Conservation (phyloP, 1,140 invertebrate genomes). For the Brachionus manjavacas region DNA sequence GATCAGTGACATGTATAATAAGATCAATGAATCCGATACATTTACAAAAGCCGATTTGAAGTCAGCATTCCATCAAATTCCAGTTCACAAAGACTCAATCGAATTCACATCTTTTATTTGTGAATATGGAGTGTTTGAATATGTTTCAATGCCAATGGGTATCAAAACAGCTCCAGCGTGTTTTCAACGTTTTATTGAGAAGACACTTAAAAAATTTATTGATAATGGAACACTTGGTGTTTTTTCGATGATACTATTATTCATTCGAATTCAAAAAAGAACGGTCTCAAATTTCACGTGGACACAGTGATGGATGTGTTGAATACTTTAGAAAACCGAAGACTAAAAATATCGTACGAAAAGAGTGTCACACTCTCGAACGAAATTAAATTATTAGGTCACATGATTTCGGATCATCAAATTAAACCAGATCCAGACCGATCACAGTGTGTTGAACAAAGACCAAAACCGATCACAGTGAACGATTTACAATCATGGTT, state of each 20-base stretch:
- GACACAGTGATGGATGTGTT: background rate
- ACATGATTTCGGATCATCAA: background rate
- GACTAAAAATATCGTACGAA: background rate
- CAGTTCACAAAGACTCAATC: background rate
- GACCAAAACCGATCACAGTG: constrained; percentile 8
- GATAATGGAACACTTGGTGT: background rate
- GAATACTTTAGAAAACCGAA: background rate
- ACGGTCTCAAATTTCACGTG: background rate
- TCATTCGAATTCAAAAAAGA: background rate
- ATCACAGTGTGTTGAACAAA: background rate
- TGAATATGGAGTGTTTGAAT: background rate
- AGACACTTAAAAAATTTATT: background rate
- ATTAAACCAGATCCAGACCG: background rate
- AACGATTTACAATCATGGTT: constrained; percentile 46
- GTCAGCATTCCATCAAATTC: background rate
- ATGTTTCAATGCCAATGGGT: background rate
- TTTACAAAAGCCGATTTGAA: background rate
- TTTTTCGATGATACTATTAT: background rate
- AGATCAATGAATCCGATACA: constrained; percentile 21
- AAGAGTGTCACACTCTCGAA: background rate
- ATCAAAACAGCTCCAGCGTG: background rate
- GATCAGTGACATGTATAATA: background rate
- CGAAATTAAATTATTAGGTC: background rate
- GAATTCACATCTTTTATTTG: background rate
- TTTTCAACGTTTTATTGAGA: background rate